Percentiles rank a stretch among this genome's conserved stretches.
These are phyloP conservation scores for Agelas oroides DNA, from an alignment of 37 sponge, comb jelly and placozoan genomes.

Conservation along the genomic window DNA sequence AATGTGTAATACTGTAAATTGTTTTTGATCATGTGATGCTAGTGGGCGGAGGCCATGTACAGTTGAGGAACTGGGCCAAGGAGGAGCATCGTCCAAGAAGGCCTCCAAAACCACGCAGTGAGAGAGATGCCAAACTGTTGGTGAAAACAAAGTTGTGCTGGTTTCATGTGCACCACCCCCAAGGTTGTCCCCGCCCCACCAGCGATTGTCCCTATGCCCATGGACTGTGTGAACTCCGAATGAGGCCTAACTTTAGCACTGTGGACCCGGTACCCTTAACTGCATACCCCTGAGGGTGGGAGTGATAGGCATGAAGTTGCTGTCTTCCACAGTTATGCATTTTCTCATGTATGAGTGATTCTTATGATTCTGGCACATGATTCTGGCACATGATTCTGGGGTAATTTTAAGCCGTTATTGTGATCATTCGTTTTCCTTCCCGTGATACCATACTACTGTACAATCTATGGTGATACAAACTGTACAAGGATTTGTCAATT, in stretches of 20 bases:
- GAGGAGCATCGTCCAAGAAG: conserved; percentile 7
- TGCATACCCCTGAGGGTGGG: too few relatives aligned
- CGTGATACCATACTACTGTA: too few relatives aligned
- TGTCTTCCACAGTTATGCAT: too few relatives aligned
- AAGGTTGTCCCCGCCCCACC: conserved; percentile 80
- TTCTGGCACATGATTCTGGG: too few relatives aligned
- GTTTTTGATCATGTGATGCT: background rate
- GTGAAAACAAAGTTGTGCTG: conserved; percentile 88
- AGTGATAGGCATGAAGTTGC: too few relatives aligned
- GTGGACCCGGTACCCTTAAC: too few relatives aligned
- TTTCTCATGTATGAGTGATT: too few relatives aligned
- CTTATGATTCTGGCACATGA: too few relatives aligned
- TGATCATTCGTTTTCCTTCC: too few relatives aligned
- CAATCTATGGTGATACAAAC: too few relatives aligned
- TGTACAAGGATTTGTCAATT: too few relatives aligned
- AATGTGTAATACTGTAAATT: background rate
- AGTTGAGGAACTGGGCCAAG: conserved; percentile 82
- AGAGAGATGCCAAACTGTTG: conserved; percentile 3
- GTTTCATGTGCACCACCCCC: conserved; percentile 88
- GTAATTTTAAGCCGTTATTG: too few relatives aligned
- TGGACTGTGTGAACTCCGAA: conserved; percentile 65
- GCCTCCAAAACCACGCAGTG: background rate
- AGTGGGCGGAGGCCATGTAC: conserved; percentile 68
- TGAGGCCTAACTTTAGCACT: conserved; percentile 60
- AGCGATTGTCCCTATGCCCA: conserved; percentile 86